Evolutionary conservation across 30 jellyfish, hydroid and myxozoan genomes (phyloP).

Genomic region (Cassiopea andromeda): DNA sequence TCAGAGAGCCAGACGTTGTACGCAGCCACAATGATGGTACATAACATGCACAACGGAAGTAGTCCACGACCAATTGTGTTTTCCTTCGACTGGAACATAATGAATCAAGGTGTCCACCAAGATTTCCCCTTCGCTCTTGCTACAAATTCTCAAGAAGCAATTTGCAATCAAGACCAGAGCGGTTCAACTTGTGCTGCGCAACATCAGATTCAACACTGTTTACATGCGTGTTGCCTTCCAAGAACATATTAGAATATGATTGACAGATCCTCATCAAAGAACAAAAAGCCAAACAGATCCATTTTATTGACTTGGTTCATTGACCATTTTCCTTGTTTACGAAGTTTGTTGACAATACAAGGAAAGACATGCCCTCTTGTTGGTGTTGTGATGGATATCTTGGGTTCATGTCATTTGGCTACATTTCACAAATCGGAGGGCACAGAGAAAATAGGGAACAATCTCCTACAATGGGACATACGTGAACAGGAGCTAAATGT

Average conservation of each 20-base stretch:
- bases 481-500: no score
- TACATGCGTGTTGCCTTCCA: background rate
- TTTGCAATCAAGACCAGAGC: conserved; percentile 58
- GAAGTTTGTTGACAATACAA: no score
- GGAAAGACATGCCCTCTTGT: no score
- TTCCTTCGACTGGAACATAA: conserved; percentile 4
- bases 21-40: background rate
- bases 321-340: no score
- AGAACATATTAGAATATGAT: background rate
- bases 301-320: no score
- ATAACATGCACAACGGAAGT: conserved; percentile 5
- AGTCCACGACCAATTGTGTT: background rate
- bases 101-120: conserved; percentile 5
- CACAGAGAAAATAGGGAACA: no score
- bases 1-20: background rate
- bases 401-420: no score
- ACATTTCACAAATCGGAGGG: no score
- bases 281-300: no score
- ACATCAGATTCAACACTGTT: no score
- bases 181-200: conserved; percentile 1
- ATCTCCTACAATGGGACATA: no score
- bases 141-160: conserved; percentile 27
- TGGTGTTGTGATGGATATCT: no score
- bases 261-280: conserved; percentile 6
- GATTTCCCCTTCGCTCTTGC: conserved; percentile 71